Conservation (phyloP, 1,140 invertebrate species). For the Drosophila sulfurigaster region DNA sequence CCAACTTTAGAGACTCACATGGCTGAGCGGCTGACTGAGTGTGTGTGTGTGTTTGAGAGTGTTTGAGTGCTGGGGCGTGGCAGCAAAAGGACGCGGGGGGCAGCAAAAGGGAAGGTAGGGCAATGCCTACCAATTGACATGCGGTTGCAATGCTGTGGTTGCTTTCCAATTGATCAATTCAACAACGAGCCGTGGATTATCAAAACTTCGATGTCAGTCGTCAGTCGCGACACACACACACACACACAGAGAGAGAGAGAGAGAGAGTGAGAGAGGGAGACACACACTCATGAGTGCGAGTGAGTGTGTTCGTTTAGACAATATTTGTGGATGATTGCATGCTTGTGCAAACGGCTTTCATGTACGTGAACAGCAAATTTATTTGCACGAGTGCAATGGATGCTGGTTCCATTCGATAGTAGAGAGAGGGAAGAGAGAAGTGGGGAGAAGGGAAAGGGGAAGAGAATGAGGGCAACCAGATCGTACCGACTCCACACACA, state of each 20-base stretch:
- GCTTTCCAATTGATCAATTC: constrained; percentile 63
- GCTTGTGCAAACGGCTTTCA: constrained; percentile 78
- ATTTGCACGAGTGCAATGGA: constrained; percentile 78
- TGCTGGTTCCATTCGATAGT: constrained; percentile 31
- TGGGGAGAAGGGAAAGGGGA: neutral
- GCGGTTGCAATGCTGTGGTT: constrained; percentile 38
- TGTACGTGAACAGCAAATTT: constrained; percentile 81
- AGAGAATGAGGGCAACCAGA: neutral
- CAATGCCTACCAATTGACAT: constrained; percentile 46
- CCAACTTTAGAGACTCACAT: constrained; percentile 15
- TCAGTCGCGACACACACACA: constrained; percentile 5
- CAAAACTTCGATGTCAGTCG: constrained; percentile 34
- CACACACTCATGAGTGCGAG: neutral
- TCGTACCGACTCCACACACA: neutral
- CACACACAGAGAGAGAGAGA: neutral
- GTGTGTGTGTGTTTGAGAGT: constrained; percentile 10
- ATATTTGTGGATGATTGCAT: constrained; percentile 82
- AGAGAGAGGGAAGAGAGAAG: neutral
- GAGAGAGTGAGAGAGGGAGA: neutral
- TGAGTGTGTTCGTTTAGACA: constrained; percentile 59
- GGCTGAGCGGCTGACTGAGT: neutral
- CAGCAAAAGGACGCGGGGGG: neutral
- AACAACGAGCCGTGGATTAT: constrained; percentile 52
- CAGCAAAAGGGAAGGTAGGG: neutral
- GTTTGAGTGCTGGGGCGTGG: neutral